Conservation (phyloP, 2,113 vertebrate genomes). For the Crocuta crocuta region DNA sequence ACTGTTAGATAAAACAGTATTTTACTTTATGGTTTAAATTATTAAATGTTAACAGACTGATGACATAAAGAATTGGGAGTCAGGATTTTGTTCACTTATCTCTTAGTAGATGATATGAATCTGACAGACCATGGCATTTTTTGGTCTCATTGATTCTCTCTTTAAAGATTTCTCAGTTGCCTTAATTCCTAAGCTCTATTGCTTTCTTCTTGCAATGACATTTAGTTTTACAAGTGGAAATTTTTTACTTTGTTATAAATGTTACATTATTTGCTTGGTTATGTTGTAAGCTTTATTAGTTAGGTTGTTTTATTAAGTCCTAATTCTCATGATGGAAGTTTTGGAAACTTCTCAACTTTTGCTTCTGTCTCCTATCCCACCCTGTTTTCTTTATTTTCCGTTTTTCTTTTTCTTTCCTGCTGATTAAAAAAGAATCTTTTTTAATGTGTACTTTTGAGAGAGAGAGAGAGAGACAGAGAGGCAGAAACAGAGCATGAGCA, state of each 20-base stretch:
- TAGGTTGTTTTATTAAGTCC: slow-evolving; percentile 3
- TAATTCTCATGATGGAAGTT: neutral
- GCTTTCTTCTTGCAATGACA: slow-evolving; percentile 47
- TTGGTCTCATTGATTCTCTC: slow-evolving; percentile 48
- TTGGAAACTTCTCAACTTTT: neutral
- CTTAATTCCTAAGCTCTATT: slow-evolving; percentile 14
- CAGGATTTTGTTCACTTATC: slow-evolving; percentile 65
- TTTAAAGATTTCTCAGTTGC: slow-evolving; percentile 66
- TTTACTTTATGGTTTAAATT: slow-evolving; percentile 8
- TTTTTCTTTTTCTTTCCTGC: neutral
- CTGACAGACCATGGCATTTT: slow-evolving; percentile 33
- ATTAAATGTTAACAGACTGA: slow-evolving; percentile 62
- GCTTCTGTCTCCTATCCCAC: neutral
- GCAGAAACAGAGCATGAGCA: too few species aligned
- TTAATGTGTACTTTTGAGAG: too few species aligned
- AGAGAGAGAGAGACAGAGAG: too few species aligned
- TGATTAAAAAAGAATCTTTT: too few species aligned
- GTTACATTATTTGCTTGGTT: slow-evolving; percentile 18
- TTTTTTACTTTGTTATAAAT: slow-evolving; percentile 49
- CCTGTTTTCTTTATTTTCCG: neutral
- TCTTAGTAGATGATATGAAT: slow-evolving; percentile 54
- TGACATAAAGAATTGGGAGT: slow-evolving; percentile 46
- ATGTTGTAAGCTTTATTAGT: neutral
- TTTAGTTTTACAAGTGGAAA: slow-evolving; percentile 49
- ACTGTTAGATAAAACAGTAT: neutral